These are phyloP conservation scores for Hipposideros armiger DNA, from an alignment of 2,113 vertebrate species.

Conservation along the genomic window DNA sequence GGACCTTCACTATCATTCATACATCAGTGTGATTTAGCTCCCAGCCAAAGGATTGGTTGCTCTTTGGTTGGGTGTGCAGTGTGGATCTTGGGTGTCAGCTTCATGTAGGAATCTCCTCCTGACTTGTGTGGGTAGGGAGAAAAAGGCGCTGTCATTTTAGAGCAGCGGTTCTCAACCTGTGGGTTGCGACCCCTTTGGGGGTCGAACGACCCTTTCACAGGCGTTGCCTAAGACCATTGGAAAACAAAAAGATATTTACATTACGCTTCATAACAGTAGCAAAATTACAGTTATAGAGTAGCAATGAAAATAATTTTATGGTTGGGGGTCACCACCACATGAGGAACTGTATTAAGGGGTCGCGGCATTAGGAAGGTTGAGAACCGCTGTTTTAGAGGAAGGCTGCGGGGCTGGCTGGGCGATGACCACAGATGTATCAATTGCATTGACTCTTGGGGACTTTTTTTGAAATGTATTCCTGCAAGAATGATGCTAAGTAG, in stretches of 20 bases:
- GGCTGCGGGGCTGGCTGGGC: not conserved
- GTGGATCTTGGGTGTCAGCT: not conserved
- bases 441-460: not conserved
- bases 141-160: not conserved
- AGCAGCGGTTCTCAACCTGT: too few relatives aligned
- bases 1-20: not conserved
- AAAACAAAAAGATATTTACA: too few relatives aligned
- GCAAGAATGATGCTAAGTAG: not conserved
- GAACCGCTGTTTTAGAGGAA: not conserved
- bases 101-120: not conserved
- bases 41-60: not conserved
- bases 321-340: too few relatives aligned
- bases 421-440: not conserved
- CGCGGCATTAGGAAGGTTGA: too few relatives aligned
- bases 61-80: not conserved
- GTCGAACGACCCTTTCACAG: too few relatives aligned
- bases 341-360: too few relatives aligned
- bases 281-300: too few relatives aligned
- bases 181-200: too few relatives aligned
- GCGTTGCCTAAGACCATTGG: too few relatives aligned
- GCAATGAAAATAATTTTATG: too few relatives aligned
- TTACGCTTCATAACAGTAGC: too few relatives aligned
- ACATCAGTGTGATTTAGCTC: not conserved
- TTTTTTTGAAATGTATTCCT: slow-evolving; percentile 25
- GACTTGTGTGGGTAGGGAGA: not conserved